phyloP scores from a whole-genome alignment of 2,797 vertebrate species.

The Macrochelys suwanniensis region DNA sequence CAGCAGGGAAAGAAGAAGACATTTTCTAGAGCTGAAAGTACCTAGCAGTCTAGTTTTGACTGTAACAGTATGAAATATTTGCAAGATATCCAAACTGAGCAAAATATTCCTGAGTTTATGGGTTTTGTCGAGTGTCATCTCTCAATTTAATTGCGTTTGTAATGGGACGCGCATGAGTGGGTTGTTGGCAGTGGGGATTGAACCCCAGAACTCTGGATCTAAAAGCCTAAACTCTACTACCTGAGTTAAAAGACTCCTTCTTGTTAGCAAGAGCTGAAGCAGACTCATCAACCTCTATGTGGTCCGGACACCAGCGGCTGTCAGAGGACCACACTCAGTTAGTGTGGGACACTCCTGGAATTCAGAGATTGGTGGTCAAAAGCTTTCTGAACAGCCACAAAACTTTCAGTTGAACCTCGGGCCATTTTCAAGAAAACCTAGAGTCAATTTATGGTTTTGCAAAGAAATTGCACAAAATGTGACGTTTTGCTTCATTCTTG shows the following conservation, averaged over 20 bases:
- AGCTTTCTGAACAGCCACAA: background rate
- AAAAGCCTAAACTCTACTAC: background rate
- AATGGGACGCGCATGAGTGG: background rate
- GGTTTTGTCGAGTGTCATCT: background rate
- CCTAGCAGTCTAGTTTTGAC: background rate
- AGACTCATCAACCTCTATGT: background rate
- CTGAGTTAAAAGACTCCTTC: background rate
- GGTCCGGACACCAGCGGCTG: background rate
- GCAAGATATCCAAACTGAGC: accelerated
- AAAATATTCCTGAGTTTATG: background rate
- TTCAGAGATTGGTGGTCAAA: background rate
- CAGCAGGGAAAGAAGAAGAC: background rate
- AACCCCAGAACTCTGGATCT: background rate
- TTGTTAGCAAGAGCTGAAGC: background rate
- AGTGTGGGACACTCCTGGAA: background rate
- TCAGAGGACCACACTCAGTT: background rate
- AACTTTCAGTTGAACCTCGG: background rate
- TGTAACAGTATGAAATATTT: background rate
- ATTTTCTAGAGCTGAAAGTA: background rate
- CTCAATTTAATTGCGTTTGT: background rate
- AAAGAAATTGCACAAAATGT: background rate
- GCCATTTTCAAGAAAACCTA: background rate
- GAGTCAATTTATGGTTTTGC: background rate
- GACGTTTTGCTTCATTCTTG: background rate
- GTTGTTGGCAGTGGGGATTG: background rate